Percentiles rank a stretch among this genome's conserved stretches.
Evolutionary conservation across 64 coral and sea anemone species (phyloP).

Genomic region (Montipora sp.): DNA sequence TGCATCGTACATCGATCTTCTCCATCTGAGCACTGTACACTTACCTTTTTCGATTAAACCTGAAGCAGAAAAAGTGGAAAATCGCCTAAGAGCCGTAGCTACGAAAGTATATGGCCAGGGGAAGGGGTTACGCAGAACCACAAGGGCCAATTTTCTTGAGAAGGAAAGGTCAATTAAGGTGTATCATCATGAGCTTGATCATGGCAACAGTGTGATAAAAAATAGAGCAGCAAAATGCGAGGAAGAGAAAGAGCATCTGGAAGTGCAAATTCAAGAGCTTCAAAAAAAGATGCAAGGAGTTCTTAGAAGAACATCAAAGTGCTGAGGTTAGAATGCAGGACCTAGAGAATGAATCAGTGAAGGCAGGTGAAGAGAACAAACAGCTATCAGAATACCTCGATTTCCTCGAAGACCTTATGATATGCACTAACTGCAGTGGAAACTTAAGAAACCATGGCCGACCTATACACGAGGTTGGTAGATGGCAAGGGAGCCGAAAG

Average conservation of each 20-base stretch:
- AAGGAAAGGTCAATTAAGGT: not conserved
- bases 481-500: conserved; percentile 34
- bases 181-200: not conserved
- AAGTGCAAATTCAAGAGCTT: no score
- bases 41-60: no score
- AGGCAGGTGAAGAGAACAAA: not conserved
- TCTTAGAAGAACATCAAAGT: no score
- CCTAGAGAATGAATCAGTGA: not conserved
- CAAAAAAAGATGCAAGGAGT: no score
- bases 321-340: not conserved
- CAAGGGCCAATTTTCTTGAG: not conserved
- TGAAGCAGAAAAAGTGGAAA: no score
- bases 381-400: not conserved
- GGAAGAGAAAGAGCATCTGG: not conserved
- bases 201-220: not conserved
- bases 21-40: no score
- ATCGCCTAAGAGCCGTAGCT: no score
- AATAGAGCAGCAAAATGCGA: not conserved
- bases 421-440: not conserved
- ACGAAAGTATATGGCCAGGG: no score
- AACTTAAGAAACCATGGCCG: not conserved
- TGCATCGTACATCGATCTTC: no score
- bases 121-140: not conserved
- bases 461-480: not conserved
- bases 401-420: not conserved